A percentile compares a stretch with the other conserved stretches of the same genome.
phyloP scores from a whole-genome alignment of 2,888 invertebrate genomes.

The Machimus atricapillus region DNA sequence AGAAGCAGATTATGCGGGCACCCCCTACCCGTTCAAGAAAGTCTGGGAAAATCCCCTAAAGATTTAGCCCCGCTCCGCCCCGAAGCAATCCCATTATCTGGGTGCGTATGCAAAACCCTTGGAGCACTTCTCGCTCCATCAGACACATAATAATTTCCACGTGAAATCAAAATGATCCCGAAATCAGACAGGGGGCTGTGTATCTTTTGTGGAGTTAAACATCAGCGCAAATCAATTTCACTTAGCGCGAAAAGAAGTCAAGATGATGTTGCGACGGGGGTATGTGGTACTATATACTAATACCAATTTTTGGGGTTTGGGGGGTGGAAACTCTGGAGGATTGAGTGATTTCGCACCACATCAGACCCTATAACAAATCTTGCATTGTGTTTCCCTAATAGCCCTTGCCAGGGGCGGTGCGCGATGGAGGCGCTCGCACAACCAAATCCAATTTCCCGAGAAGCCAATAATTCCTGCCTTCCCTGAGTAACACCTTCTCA shows the following conservation, averaged over 20 bases:
- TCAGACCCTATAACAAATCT: conserved; percentile 15
- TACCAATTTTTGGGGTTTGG: not conserved
- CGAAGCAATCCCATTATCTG: not conserved
- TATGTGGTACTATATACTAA: not conserved
- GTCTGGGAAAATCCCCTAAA: not conserved
- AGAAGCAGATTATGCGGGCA: not conserved
- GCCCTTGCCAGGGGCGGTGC: not conserved
- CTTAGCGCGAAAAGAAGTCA: conserved; percentile 13
- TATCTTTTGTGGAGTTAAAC: conserved; percentile 6
- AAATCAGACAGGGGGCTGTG: not conserved
- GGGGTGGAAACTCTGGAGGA: not conserved
- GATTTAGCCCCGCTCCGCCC: not conserved
- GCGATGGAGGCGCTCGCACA: not conserved
- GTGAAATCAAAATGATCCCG: not conserved
- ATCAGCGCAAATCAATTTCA: conserved; percentile 27
- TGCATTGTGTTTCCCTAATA: conserved; percentile 24
- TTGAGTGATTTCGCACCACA: not conserved
- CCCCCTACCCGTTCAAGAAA: not conserved
- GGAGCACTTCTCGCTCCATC: not conserved
- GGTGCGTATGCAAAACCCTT: not conserved
- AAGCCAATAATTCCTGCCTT: conserved; percentile 23
- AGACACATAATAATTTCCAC: not conserved
- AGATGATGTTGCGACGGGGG: not conserved
- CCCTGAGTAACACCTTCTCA: conserved; percentile 2
- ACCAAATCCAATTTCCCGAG: conserved; percentile 29